These are phyloP conservation scores for Tor tambroides DNA, from an alignment of 2,113 vertebrate genomes.

Conservation along the genomic window DNA sequence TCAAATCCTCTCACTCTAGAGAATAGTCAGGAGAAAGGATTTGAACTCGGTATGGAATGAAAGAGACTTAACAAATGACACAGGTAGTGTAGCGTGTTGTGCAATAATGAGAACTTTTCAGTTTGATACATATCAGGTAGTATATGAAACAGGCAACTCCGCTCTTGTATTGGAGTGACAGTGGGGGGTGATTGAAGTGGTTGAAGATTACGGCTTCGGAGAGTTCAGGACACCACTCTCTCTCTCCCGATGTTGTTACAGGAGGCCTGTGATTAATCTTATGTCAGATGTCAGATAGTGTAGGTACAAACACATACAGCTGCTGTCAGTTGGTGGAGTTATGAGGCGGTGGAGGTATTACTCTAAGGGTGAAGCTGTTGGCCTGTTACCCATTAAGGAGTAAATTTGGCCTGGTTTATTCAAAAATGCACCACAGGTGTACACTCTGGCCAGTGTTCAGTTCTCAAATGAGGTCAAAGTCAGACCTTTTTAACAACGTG, in stretches of 20 bases:
- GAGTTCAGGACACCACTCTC: constrained; percentile 23
- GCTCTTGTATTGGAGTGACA: background rate
- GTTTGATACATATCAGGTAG: constrained; percentile 23
- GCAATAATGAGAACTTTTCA: constrained; percentile 27
- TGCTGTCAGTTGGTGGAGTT: constrained; percentile 71
- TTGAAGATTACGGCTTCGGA: constrained; percentile 4
- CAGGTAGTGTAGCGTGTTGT: background rate
- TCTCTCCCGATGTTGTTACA: constrained; percentile 49
- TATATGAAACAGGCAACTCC: background rate
- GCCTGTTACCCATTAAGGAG: constrained; percentile 70
- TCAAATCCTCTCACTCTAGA: constrained; percentile 29
- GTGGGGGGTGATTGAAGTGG: background rate
- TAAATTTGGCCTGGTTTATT: constrained; percentile 69
- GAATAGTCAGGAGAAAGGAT: constrained; percentile 15
- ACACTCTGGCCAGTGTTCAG: background rate
- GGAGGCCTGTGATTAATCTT: constrained; percentile 63
- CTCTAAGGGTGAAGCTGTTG: constrained; percentile 67
- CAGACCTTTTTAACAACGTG: background rate
- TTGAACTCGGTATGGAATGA: constrained; percentile 34
- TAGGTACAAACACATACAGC: constrained; percentile 70
- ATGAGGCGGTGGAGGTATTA: constrained; percentile 71
- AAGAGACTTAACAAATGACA: constrained; percentile 20
- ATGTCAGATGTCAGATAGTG: constrained; percentile 71
- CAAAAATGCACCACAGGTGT: constrained; percentile 68
- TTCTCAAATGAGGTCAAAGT: constrained; percentile 7